Percentiles rank a stretch among this genome's conserved stretches.
phyloP scores from a whole-genome alignment of 2,888 invertebrate species.

The Scrobipalpa atriplicella region DNA sequence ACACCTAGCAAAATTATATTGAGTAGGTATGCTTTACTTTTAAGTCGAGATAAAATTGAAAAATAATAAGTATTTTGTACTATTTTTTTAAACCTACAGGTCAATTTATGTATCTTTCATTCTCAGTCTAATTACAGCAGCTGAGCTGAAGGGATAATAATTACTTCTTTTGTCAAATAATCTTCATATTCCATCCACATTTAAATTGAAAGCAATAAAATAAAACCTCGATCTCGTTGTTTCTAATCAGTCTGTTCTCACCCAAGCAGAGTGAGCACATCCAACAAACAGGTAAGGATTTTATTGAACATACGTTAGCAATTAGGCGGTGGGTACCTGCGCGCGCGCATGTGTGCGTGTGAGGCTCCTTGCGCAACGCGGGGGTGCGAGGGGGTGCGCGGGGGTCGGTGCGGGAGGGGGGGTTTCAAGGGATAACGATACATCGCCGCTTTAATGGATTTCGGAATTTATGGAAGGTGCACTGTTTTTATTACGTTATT shows the following conservation, averaged over 20 bases:
- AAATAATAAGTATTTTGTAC: no score
- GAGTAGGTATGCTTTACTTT: no score
- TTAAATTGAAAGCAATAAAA: conserved; percentile 12
- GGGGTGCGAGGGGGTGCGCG: conserved; percentile 12
- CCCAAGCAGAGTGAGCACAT: conserved; percentile 48
- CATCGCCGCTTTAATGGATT: conserved; percentile 66
- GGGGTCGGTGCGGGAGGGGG: neutral
- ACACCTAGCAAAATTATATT: no score
- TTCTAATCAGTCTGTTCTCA: conserved; percentile 28
- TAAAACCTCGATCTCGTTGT: neutral
- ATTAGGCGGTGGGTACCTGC: conserved; percentile 80
- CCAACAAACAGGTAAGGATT: conserved; percentile 63
- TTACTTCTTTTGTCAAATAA: neutral
- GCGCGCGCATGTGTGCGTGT: conserved; percentile 51
- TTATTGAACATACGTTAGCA: conserved; percentile 79
- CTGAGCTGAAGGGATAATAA: neutral
- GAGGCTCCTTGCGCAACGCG: conserved; percentile 31
- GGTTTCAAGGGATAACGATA: conserved; percentile 51
- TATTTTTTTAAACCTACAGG: no score
- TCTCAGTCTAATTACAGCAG: neutral
- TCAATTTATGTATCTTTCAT: neutral
- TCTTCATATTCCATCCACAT: neutral
- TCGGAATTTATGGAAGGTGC: conserved; percentile 70
- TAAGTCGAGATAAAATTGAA: no score
- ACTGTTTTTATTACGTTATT: conserved; percentile 59